Percentiles rank a stretch among this genome's conserved stretches.
Conservation (phyloP, 2,888 invertebrate genomes). For the Caenorhabditis drosophilae region DNA sequence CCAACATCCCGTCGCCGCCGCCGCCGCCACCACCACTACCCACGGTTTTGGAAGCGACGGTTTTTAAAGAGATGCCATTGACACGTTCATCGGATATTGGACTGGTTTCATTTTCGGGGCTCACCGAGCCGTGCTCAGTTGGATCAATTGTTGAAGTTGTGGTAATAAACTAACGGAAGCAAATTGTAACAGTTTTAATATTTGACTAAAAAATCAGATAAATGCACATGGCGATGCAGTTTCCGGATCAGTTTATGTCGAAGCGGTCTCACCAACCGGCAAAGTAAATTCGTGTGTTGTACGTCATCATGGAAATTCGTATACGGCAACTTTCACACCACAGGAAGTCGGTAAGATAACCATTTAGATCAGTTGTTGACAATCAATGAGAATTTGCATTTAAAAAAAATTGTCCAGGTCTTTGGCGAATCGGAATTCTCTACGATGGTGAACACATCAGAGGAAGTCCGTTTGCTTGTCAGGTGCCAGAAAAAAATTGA, state of each 20-base stretch:
- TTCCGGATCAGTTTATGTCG: conserved; percentile 87
- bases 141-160: conserved; percentile 94
- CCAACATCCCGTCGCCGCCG: too few species aligned
- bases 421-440: conserved; percentile 93
- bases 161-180: conserved; percentile 73
- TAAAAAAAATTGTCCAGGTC: conserved; percentile 71
- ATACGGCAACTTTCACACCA: conserved; percentile 94
- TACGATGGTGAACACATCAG: conserved; percentile 93
- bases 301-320: conserved; percentile 78
- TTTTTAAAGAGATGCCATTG: conserved; percentile 45
- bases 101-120: conserved; percentile 76
- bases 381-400: background rate
- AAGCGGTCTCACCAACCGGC: conserved; percentile 88
- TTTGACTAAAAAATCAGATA: too few species aligned
- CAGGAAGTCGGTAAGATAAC: conserved; percentile 82
- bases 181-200: too few species aligned
- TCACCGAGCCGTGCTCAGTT: conserved; percentile 87
- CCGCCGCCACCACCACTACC: conserved; percentile 34
- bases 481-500: conserved; percentile 72
- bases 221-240: conserved; percentile 73
- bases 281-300: conserved; percentile 81
- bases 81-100: conserved; percentile 45
- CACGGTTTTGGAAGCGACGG: conserved; percentile 40
- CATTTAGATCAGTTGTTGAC: background rate
- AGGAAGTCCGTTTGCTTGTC: conserved; percentile 94